Conservation (phyloP, 2,888 invertebrate species). For the Pachydiplax longipennis region DNA sequence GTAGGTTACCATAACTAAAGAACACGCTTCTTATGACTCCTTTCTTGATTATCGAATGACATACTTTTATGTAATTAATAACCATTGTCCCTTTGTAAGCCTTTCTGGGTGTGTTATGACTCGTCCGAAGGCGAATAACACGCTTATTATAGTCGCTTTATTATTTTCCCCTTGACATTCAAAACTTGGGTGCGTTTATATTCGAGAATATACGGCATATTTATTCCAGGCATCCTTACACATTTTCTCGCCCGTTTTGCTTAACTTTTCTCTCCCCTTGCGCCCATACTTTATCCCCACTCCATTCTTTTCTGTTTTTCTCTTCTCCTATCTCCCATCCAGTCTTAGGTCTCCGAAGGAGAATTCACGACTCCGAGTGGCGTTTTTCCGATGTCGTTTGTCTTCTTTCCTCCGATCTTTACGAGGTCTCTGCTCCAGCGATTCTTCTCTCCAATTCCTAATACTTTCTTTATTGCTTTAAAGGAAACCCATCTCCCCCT, state of each 20-base stretch:
- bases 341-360: background rate
- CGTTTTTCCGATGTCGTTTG: constrained; percentile 28
- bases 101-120: too few species aligned
- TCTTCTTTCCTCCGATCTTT: constrained; percentile 27
- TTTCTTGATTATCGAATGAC: too few species aligned
- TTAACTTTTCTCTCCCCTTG: background rate
- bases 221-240: background rate
- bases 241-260: background rate
- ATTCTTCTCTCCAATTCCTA: constrained; percentile 31
- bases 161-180: too few species aligned
- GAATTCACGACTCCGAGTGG: constrained; percentile 20
- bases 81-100: too few species aligned
- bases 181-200: too few species aligned
- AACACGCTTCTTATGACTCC: too few species aligned
- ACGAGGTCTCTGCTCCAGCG: constrained; percentile 19
- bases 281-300: background rate
- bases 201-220: too few species aligned
- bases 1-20: too few species aligned
- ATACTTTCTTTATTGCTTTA: constrained; percentile 39
- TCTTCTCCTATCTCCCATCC: background rate
- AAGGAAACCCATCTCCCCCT: background rate
- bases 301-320: background rate
- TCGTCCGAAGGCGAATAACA: too few species aligned
- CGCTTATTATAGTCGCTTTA: too few species aligned
- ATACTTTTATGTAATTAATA: too few species aligned